Evolutionary conservation across 1,140 invertebrate species (phyloP), one percentile per base, ranked within the genome.

Genomic region (Atta texana): DNA sequence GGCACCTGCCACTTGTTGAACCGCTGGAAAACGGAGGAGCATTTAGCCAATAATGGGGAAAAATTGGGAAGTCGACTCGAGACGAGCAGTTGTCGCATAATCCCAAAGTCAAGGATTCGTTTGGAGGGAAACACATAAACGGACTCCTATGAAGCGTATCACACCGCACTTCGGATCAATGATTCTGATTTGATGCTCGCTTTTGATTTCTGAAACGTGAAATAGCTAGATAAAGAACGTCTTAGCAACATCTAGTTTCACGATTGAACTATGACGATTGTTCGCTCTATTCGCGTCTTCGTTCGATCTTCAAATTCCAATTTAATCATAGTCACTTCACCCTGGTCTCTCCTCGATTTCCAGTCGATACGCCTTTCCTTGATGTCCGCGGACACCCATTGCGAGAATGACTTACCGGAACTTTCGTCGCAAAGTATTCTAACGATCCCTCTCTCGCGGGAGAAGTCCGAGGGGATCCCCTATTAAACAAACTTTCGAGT

Each of bases 1-100:
- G 80, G 71, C 86, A 90, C 81, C 80, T 81, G 71, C 82, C 87
- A 90, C 89, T 91, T 90, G 89, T 90, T 90, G 89, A 90, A 90
- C 78, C 44, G 39, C 28, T 66, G 74, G 66, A 88, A 90, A 90
- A 90, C 88, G 75, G 69, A 81, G 63, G 68, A 87, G 66, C 49
- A 24, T 81, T 49, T 31, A 78, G 31, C 61, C 24, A 74, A 51
- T 78, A 85, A 85, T 78, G 39, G n/a, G 24, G 34, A 68, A 72
- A 77, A 68, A 78, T 71, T 18, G 31, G 74, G 3, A 61, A 51
- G 55, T 49, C 55, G 39, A 49, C 69, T 49, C 14, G 80, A 12
- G 55, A 61, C 14, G 57, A 84, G 24, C 39, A 71, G 80, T n/a
- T 49, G 68, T 75, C 69, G 24, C 69, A 51, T 61, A 51, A 74